These are phyloP conservation scores for Noctua comes DNA, from an alignment of 2,888 invertebrate genomes.

Conservation along the genomic window DNA sequence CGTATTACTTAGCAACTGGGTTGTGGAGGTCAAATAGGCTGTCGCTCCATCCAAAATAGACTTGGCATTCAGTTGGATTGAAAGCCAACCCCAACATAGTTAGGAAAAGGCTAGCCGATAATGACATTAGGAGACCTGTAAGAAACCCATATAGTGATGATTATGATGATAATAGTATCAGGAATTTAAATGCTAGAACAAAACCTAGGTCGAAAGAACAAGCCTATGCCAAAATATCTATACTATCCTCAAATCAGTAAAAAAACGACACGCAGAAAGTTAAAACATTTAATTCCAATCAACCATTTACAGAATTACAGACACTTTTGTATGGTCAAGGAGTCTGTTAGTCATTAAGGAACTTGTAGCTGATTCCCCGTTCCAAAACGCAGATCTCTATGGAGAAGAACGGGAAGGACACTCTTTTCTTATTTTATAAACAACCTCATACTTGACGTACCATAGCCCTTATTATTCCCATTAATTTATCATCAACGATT, in stretches of 20 bases:
- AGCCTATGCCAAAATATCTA: not conserved
- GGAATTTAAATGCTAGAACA: not conserved
- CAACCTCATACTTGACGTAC: not conserved
- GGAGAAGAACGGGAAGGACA: not conserved
- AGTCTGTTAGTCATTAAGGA: not conserved
- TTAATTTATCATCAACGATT: conserved; percentile 13
- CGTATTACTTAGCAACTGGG: not conserved
- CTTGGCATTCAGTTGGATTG: not conserved
- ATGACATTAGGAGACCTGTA: not conserved
- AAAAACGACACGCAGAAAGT: not conserved
- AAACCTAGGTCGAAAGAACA: not conserved
- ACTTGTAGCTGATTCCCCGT: not conserved
- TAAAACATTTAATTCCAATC: not conserved
- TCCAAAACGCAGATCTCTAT: not conserved
- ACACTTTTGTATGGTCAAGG: not conserved
- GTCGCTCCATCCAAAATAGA: not conserved
- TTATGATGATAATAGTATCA: not conserved
- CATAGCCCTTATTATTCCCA: not conserved
- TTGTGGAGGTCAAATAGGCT: not conserved
- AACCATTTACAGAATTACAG: not conserved
- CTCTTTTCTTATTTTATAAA: not conserved
- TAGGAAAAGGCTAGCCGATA: not conserved
- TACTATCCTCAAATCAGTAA: not conserved
- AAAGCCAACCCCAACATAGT: not conserved
- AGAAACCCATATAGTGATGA: not conserved